phyloP scores from a whole-genome alignment of 2,113 vertebrate genomes.

The Benitochromis conjunctus region DNA sequence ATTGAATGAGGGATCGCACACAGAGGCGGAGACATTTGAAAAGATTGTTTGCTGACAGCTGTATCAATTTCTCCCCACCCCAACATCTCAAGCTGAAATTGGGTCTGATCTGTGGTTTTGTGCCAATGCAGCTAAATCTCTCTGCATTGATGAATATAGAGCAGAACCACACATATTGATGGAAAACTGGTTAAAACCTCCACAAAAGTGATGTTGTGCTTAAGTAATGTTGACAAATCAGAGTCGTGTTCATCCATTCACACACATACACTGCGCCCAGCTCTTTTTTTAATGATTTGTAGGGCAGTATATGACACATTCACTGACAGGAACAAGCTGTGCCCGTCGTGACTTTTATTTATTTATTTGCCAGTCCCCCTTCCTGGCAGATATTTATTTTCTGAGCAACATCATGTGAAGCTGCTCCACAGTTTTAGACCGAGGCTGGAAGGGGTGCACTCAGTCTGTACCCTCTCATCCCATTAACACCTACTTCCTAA shows the following conservation, averaged over 20 bases:
- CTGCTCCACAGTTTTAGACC: not conserved
- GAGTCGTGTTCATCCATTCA: not conserved
- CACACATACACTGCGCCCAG: not conserved
- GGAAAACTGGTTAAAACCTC: not conserved
- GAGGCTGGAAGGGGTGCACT: not conserved
- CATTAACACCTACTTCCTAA: not conserved
- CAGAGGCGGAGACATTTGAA: not conserved
- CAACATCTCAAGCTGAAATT: not conserved
- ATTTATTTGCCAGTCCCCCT: not conserved
- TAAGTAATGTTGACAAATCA: not conserved
- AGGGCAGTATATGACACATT: not conserved
- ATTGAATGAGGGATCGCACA: not conserved
- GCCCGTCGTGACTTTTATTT: not conserved
- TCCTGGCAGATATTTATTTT: constrained; percentile 1
- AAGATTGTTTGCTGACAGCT: not conserved
- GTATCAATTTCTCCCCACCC: not conserved
- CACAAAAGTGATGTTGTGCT: not conserved
- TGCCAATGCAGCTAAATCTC: not conserved
- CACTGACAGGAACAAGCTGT: constrained; percentile 5
- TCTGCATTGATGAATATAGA: not conserved
- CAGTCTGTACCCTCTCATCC: not conserved
- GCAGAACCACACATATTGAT: not conserved
- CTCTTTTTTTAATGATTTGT: not conserved
- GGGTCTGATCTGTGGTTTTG: not conserved
- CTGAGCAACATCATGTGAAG: not conserved